Conservation (phyloP, 1,140 invertebrate genomes). For the Papilio dardanus region DNA sequence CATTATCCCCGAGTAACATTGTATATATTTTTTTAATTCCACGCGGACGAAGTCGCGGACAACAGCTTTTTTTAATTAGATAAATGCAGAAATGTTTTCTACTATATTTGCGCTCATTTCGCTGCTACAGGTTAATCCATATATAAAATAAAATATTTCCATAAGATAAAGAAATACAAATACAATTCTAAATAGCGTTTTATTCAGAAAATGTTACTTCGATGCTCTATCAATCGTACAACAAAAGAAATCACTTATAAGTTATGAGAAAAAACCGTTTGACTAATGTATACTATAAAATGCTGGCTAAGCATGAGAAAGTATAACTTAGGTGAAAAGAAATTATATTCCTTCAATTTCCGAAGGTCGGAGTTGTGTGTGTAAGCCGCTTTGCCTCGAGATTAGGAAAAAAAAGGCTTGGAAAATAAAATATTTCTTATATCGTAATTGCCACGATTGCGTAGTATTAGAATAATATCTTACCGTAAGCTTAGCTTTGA, state of each 20-base stretch:
- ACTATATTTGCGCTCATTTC: too few relatives aligned
- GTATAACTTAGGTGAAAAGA: constrained; percentile 13
- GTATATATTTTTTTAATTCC: too few relatives aligned
- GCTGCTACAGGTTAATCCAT: too few relatives aligned
- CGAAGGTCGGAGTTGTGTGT: constrained; percentile 20
- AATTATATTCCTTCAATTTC: constrained; percentile 25
- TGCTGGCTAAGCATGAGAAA: constrained; percentile 13
- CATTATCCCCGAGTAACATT: too few relatives aligned
- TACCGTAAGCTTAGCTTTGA: not conserved
- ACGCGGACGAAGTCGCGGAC: too few relatives aligned
- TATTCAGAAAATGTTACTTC: too few relatives aligned
- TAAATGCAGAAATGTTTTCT: too few relatives aligned
- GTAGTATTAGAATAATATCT: not conserved
- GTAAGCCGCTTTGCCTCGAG: constrained; percentile 12
- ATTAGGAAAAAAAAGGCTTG: constrained; percentile 13
- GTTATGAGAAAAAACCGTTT: not conserved
- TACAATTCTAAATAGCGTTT: too few relatives aligned
- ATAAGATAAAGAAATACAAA: too few relatives aligned
- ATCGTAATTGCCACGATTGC: constrained; percentile 2
- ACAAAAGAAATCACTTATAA: constrained; percentile 8
- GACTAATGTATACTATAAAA: not conserved
- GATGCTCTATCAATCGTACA: too few relatives aligned
- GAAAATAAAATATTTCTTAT: not conserved
- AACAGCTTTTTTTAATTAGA: too few relatives aligned
- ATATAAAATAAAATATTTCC: too few relatives aligned